Evolutionary conservation across 2,797 vertebrate genomes (phyloP).

Genomic region (Perodicticus potto): DNA sequence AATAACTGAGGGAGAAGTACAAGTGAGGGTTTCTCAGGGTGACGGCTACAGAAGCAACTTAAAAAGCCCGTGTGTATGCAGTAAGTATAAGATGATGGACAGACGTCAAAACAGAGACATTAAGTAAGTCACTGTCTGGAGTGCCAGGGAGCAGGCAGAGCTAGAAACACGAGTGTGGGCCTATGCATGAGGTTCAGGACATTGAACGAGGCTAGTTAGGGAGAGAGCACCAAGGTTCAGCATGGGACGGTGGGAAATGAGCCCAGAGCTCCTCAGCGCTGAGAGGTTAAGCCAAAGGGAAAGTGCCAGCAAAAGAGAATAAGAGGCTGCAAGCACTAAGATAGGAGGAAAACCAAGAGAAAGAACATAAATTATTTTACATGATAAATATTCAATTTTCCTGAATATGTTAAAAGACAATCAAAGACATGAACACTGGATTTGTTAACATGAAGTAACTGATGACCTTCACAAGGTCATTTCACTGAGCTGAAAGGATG

Average conservation of each 20-base stretch:
- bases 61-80: background rate
- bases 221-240: background rate
- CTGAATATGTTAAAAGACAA: background rate
- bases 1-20: background rate
- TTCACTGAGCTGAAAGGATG: background rate
- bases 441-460: background rate
- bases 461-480: background rate
- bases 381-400: background rate
- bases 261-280: background rate
- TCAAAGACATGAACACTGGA: background rate
- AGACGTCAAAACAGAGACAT: background rate
- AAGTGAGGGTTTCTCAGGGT: background rate
- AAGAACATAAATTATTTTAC: slow-evolving; percentile 21
- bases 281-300: background rate
- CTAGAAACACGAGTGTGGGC: background rate
- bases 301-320: background rate
- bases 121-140: background rate
- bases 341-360: background rate
- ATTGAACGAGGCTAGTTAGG: background rate
- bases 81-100: background rate
- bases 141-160: background rate
- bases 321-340: background rate
- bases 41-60: background rate
- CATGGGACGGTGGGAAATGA: background rate
- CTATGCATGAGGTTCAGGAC: background rate